These are phyloP conservation scores for Drosophila leontia DNA, from an alignment of 1,140 invertebrate species.

Conservation along the genomic window DNA sequence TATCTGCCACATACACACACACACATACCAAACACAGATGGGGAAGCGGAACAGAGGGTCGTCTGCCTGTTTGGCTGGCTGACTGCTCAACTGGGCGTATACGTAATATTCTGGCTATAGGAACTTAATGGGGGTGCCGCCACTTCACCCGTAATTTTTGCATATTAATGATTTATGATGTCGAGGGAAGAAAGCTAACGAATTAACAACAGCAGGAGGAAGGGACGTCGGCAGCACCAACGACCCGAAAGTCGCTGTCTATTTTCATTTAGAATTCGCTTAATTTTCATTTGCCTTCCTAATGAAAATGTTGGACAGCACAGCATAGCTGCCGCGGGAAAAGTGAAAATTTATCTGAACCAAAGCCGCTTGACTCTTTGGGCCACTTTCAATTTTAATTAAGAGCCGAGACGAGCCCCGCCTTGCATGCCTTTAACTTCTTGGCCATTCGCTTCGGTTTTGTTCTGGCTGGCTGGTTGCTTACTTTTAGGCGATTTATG, in stretches of 20 bases:
- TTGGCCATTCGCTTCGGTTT: conserved; percentile 1
- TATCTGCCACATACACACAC: conserved; percentile 61
- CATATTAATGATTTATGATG: conserved; percentile 80
- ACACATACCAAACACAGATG: neutral
- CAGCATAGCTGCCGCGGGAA: conserved; percentile 19
- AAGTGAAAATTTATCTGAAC: conserved; percentile 41
- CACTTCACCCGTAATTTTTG: conserved; percentile 40
- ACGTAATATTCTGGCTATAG: conserved; percentile 62
- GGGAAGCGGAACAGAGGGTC: conserved; percentile 6
- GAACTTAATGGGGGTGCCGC: conserved; percentile 25
- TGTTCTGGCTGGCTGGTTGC: conserved; percentile 21
- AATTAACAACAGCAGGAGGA: conserved; percentile 23
- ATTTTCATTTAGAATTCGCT: conserved; percentile 74
- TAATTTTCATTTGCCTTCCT: conserved; percentile 70
- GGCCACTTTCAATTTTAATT: conserved; percentile 77
- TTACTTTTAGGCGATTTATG: conserved; percentile 69
- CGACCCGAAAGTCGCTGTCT: conserved; percentile 52
- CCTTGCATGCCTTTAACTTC: conserved; percentile 9
- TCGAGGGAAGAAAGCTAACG: conserved; percentile 21
- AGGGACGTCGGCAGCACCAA: conserved; percentile 4
- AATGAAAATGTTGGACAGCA: conserved; percentile 67
- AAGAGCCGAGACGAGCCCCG: conserved; percentile 36
- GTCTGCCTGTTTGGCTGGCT: conserved; percentile 36
- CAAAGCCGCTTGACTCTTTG: conserved; percentile 36
- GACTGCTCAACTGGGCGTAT: conserved; percentile 73